Base-by-base conservation (phyloP, 2,888 invertebrate genomes). In the Doris montereyensis region DNA sequence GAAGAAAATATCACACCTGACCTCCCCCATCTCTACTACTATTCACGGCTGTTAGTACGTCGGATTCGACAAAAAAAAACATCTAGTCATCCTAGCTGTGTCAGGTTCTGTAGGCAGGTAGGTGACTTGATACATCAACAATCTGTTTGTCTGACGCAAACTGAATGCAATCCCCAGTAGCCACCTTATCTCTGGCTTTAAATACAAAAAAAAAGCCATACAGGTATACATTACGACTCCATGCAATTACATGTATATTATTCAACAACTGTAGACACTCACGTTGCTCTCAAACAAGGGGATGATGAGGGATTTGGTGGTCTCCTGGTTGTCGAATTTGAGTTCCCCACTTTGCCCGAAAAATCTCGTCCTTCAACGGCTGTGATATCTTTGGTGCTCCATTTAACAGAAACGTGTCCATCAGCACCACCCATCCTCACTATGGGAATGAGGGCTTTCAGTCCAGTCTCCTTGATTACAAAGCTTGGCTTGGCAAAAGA, bases 311-410 rank as follows among this genome's bases (percentile, higher is more conserved):
- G 90, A 90, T 84, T 92, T 92, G 81, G 91, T 91, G 3, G 91
- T 92, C 91, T 93, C 92, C 78, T 91, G 89, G 80, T 90, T 89
- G 58, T 89, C 90, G 82, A 91, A 91, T 35, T 83, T 70, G 4
- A 94, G 85, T 30, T 89, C 89, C n/a, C 93, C 93, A 83, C 92
- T 0, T 93, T 93, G 0, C 93, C 93, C 32, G 90, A 85, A 85
- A 92, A 94, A 88, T 94, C 94, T 78, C 91, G 89, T 8, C 93
- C 93, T 67, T 91, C 90, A 58, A 93, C 90, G 1, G 94, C 94
- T 1, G 93, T 92, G 77, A 93, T 93, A 87, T 94, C 93, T 79
- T 93, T 91, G 0, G 94, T 93, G 81, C 90, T 90, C 93, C 93
- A 94, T 76, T 92, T 91, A 3, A 93, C 92, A 13, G 91, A 88